Conservation (phyloP, 2,113 vertebrate species). For the Vulpes ferrilata region DNA sequence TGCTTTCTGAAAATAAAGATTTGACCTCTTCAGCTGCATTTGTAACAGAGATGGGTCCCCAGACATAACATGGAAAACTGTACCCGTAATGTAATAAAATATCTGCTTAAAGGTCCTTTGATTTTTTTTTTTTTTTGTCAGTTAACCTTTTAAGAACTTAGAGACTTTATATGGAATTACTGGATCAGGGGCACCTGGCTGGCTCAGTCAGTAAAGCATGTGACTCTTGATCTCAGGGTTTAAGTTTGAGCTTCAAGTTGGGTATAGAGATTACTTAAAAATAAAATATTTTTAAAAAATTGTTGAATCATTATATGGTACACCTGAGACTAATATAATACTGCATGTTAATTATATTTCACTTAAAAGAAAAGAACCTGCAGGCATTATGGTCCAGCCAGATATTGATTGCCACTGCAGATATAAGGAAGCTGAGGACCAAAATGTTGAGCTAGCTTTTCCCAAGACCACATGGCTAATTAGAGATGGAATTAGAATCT, state of each 20-base stretch:
- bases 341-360: background rate
- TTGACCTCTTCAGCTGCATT: background rate
- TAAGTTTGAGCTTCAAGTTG: background rate
- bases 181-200: background rate
- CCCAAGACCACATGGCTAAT: background rate
- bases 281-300: background rate
- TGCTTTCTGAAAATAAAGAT: background rate
- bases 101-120: background rate
- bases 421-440: background rate
- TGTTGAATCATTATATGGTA: background rate
- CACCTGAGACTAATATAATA: background rate
- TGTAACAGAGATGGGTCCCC: background rate
- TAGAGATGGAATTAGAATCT: background rate
- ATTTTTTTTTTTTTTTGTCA: background rate
- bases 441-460: conserved; percentile 38
- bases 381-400: background rate
- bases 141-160: background rate
- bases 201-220: background rate
- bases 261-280: background rate
- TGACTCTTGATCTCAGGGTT: background rate
- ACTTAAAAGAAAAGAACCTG: background rate
- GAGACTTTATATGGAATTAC: background rate
- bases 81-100: background rate
- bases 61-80: background rate
- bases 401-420: background rate